These are phyloP conservation scores for Morbakka virulenta DNA, from an alignment of 30 jellyfish, hydroid and myxozoan species.

Conservation along the genomic window DNA sequence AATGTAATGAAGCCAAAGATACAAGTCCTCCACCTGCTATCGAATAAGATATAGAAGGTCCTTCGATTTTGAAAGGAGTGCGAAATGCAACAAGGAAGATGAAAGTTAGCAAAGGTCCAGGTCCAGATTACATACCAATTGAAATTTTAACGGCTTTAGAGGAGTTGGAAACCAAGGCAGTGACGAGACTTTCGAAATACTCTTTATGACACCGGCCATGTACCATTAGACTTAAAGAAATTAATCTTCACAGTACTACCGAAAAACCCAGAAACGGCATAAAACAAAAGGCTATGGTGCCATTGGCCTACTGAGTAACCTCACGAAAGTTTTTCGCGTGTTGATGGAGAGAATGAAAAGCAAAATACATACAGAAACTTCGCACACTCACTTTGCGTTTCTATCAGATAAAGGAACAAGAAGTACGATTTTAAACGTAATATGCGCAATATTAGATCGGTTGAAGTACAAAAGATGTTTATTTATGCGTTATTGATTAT, in stretches of 20 bases:
- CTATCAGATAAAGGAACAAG: constrained; percentile 2
- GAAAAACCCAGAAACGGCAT: constrained; percentile 1
- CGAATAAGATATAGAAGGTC: background rate
- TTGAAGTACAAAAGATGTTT: too few species aligned
- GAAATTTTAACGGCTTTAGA: background rate
- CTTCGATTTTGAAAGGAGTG: constrained; percentile 3
- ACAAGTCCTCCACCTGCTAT: constrained; percentile 8
- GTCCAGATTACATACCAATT: background rate
- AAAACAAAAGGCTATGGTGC: constrained; percentile 1
- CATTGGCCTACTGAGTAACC: constrained; percentile 6
- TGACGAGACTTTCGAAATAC: background rate
- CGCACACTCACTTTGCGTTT: constrained; percentile 12
- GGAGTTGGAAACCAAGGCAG: background rate
- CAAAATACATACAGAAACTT: constrained; percentile 4
- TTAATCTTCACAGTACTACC: background rate
- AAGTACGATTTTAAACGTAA: constrained; percentile 5
- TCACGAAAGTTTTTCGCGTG: background rate
- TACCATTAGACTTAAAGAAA: background rate
- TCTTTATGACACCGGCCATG: background rate
- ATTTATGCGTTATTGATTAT: too few species aligned
- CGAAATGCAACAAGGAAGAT: background rate
- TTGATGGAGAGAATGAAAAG: background rate
- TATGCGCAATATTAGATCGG: too few species aligned
- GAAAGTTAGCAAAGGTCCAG: constrained; percentile 6
- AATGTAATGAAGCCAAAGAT: too few species aligned